Conservation (phyloP, 2,888 invertebrate species). For the Cheilosia vulpina region DNA sequence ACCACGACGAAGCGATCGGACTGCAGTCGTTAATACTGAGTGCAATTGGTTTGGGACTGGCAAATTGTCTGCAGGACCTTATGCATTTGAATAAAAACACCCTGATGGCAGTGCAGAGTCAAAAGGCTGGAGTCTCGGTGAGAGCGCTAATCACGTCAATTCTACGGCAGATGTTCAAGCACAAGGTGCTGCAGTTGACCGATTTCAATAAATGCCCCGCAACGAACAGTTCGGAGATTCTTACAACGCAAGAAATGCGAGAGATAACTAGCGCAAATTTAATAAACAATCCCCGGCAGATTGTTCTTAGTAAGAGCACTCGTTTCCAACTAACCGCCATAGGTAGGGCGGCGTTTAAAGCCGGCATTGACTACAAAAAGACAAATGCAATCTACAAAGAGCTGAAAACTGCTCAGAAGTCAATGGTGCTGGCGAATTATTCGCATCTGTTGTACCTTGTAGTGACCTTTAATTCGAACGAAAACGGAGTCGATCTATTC, state of each 20-base stretch:
- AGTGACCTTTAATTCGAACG: conserved; percentile 80
- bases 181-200: conserved; percentile 80
- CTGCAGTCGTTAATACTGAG: conserved; percentile 88
- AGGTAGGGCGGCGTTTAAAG: conserved; percentile 93
- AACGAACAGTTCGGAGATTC: conserved; percentile 78
- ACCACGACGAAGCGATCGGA: conserved; percentile 84
- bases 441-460: conserved; percentile 95
- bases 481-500: conserved; percentile 88
- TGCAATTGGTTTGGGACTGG: conserved; percentile 87
- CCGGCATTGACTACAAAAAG: conserved; percentile 90
- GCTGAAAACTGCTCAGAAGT: conserved; percentile 88
- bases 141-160: conserved; percentile 79
- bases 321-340: conserved; percentile 87
- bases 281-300: conserved; percentile 73
- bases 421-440: conserved; percentile 91
- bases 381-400: conserved; percentile 91
- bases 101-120: conserved; percentile 87
- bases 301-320: conserved; percentile 83
- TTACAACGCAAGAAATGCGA: conserved; percentile 80
- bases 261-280: conserved; percentile 69
- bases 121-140: conserved; percentile 79
- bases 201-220: conserved; percentile 40
- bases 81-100: conserved; percentile 86
- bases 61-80: conserved; percentile 85
- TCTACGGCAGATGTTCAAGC: conserved; percentile 82